phyloP scores from a whole-genome alignment of 2,888 invertebrate species.

The Diabrotica balteata region DNA sequence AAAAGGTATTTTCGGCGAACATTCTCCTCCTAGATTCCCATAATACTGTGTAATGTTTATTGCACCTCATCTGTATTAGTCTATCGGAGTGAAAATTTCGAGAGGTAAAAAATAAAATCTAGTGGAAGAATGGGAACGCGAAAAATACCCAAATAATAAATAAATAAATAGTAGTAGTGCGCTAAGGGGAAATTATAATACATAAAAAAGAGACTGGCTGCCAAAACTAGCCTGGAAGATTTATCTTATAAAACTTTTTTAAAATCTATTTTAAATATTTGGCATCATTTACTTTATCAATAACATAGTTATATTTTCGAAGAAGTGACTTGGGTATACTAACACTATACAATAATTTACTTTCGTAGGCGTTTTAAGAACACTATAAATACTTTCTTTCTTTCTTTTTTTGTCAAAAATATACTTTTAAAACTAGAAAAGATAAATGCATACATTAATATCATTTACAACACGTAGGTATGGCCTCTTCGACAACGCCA shows the following conservation, averaged over 20 bases:
- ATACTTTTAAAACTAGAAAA: constrained; percentile 57
- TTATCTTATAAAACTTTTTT: constrained; percentile 28
- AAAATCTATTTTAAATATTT: constrained; percentile 55
- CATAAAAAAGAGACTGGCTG: constrained; percentile 46
- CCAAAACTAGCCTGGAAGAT: constrained; percentile 36
- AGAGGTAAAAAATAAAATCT: constrained; percentile 22
- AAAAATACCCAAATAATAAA: constrained; percentile 38
- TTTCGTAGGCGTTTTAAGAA: constrained; percentile 56
- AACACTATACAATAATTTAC: constrained; percentile 58
- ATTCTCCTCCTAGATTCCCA: constrained; percentile 25
- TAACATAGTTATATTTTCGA: constrained; percentile 54
- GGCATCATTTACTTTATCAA: constrained; percentile 57
- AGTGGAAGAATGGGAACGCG: constrained; percentile 35
- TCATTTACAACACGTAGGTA: constrained; percentile 44
- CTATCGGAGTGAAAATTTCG: constrained; percentile 28
- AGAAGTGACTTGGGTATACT: constrained; percentile 52
- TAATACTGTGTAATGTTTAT: constrained; percentile 41
- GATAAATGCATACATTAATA: constrained; percentile 52
- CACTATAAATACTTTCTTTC: constrained; percentile 56
- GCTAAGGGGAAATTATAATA: constrained; percentile 45
- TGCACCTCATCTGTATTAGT: constrained; percentile 36
- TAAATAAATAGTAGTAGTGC: constrained; percentile 39
- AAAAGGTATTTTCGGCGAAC: constrained; percentile 15
- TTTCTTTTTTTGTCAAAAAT: constrained; percentile 56
- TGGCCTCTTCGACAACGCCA: constrained; percentile 42